Evolutionary conservation across 1,140 invertebrate species (phyloP).

Genomic region (Mesaphorura yosii): DNA sequence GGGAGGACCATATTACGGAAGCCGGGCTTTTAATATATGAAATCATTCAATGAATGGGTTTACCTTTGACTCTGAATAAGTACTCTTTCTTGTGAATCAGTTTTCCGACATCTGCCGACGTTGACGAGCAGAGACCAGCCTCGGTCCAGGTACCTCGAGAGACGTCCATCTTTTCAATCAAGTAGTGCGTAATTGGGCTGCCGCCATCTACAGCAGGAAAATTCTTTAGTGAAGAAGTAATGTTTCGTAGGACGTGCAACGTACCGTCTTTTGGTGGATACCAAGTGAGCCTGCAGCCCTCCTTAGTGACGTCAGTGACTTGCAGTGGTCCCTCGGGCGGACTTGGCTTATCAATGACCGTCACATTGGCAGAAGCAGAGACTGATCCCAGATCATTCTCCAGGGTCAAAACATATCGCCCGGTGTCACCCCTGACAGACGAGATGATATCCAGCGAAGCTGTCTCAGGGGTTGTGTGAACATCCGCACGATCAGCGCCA

Average conservation of each 20-base stretch:
- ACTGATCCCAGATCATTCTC: conserved; percentile 71
- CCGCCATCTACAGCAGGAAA: conserved; percentile 60
- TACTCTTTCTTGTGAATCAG: conserved; percentile 89
- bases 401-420: conserved; percentile 69
- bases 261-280: conserved; percentile 14
- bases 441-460: conserved; percentile 77
- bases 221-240: conserved; percentile 4
- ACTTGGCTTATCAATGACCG: conserved; percentile 74
- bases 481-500: conserved; percentile 52
- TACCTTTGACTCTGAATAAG: conserved; percentile 76
- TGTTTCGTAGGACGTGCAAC: conserved; percentile 40
- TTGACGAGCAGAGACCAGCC: conserved; percentile 48
- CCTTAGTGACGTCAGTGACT: conserved; percentile 74
- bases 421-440: conserved; percentile 65
- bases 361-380: conserved; percentile 71
- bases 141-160: conserved; percentile 89
- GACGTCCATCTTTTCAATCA: conserved; percentile 94
- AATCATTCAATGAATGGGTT: too few relatives aligned
- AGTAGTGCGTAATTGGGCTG: conserved; percentile 86
- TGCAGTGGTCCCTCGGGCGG: conserved; percentile 75
- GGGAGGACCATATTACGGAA: conserved; percentile 43
- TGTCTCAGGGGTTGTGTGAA: conserved; percentile 57
- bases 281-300: conserved; percentile 61
- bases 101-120: conserved; percentile 47
- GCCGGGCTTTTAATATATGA: too few relatives aligned